A percentile compares a stretch with the other conserved stretches of the same genome.
Evolutionary conservation across 2,113 vertebrate genomes (phyloP).

Genomic region (Hydropotes inermis): DNA sequence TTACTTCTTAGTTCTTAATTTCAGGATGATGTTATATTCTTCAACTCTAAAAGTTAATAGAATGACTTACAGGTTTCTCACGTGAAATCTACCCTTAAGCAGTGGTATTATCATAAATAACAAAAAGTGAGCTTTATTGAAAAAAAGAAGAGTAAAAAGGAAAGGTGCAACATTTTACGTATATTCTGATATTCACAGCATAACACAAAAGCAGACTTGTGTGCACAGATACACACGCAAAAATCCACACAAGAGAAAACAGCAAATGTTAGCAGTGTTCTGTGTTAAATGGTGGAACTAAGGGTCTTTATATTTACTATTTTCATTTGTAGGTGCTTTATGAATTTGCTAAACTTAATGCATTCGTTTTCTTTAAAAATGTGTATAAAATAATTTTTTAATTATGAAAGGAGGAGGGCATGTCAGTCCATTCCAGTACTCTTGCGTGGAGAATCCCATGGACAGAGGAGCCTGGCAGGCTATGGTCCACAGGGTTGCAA

Average conservation of each 20-base stretch:
- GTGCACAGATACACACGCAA: neutral
- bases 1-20: conserved; percentile 10
- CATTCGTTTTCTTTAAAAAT: neutral
- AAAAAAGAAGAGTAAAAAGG: neutral
- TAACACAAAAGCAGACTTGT: neutral
- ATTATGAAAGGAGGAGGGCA: neutral
- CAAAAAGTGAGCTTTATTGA: neutral
- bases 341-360: neutral
- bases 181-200: neutral
- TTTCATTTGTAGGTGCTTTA: neutral
- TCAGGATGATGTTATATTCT: neutral
- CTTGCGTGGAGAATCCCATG: neutral
- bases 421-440: neutral
- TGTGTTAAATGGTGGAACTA: neutral
- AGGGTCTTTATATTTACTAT: neutral
- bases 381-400: neutral
- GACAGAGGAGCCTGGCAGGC: neutral
- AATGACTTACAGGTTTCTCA: neutral
- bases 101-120: neutral
- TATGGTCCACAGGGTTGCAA: neutral
- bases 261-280: neutral
- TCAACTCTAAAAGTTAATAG: neutral
- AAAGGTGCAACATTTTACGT: neutral
- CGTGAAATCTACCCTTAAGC: neutral
- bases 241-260: neutral